Percentiles rank a stretch among this genome's conserved stretches.
Evolutionary conservation across 2,888 invertebrate species (phyloP).

Genomic region (Epinotia demarniana): DNA sequence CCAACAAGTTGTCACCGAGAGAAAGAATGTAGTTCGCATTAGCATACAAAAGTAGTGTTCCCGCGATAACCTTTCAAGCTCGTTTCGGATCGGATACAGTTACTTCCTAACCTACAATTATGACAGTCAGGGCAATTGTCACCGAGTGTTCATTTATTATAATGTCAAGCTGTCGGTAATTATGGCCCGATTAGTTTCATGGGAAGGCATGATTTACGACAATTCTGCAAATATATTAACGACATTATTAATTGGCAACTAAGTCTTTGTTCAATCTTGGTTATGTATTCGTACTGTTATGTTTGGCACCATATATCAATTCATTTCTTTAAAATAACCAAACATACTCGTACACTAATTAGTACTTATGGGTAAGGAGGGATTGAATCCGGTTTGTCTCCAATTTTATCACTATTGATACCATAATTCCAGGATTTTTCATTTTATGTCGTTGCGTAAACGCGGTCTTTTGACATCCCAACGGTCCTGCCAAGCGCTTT

Average conservation of each 20-base stretch:
- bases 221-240: no score
- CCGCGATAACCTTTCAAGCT: slow-evolving; percentile 51
- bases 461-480: slow-evolving; percentile 21
- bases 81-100: slow-evolving; percentile 41
- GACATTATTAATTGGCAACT: not conserved
- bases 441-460: not conserved
- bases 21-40: slow-evolving; percentile 55
- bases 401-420: not conserved
- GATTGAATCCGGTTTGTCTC: not conserved
- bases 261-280: not conserved
- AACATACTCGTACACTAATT: not conserved
- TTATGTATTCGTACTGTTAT: no score
- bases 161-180: not conserved
- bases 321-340: no score
- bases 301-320: no score
- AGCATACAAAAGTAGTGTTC: slow-evolving; percentile 72
- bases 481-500: slow-evolving; percentile 49
- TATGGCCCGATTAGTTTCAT: not conserved
- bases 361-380: not conserved
- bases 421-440: not conserved
- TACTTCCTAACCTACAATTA: slow-evolving; percentile 15
- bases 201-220: not conserved
- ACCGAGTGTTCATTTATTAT: not conserved
- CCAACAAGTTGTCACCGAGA: slow-evolving; percentile 48
- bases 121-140: slow-evolving; percentile 3